Conservation (phyloP, 2,797 vertebrate genomes). For the Alectoris magna region DNA sequence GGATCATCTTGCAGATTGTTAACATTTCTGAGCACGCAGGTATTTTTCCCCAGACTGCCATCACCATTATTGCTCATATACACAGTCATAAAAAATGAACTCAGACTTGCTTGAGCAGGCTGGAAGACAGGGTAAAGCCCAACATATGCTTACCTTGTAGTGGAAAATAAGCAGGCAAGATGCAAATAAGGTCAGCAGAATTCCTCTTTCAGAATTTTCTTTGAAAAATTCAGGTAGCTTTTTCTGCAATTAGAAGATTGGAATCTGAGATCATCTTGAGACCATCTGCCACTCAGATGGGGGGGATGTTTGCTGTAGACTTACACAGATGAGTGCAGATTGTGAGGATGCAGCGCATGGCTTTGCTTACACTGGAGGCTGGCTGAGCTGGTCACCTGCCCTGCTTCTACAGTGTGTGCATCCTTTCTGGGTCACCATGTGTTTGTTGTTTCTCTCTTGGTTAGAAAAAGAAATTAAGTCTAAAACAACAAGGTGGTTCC, state of each 20-base stretch:
- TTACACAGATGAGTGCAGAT: not conserved
- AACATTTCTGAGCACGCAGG: not conserved
- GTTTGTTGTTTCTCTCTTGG: not conserved
- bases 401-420: rapidly evolving
- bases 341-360: rapidly evolving
- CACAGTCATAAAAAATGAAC: not conserved
- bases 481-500: not conserved
- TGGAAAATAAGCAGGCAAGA: not conserved
- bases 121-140: not conserved
- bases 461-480: not conserved
- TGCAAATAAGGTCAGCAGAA: not conserved
- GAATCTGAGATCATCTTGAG: not conserved
- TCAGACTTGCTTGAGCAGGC: not conserved
- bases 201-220: not conserved
- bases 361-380: not conserved
- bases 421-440: not conserved
- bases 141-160: not conserved
- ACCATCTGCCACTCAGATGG: not conserved
- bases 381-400: not conserved
- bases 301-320: not conserved
- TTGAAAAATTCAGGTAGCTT: not conserved
- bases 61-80: not conserved
- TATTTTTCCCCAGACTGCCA: not conserved
- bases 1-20: not conserved
- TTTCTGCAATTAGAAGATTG: not conserved